Conservation (phyloP, 2,797 vertebrate species). For the Chelidonichthys spinosus region DNA sequence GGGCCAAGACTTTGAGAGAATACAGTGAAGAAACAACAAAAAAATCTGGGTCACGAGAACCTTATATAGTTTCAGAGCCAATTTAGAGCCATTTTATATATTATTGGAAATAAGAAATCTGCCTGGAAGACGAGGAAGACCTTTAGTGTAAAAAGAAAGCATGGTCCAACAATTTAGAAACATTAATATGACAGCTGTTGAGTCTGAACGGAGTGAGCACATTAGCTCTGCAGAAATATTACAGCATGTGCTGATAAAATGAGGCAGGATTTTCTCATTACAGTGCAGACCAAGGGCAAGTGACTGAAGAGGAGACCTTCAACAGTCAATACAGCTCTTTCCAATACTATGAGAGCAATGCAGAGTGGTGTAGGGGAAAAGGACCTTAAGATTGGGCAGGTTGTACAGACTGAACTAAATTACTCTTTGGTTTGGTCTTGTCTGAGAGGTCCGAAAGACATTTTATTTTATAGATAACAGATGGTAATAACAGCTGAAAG, state of each 20-base stretch:
- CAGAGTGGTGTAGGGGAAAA: slow-evolving; percentile 33
- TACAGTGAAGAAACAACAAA: slow-evolving; percentile 3
- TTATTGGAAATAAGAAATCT: slow-evolving; percentile 8
- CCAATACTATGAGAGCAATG: slow-evolving; percentile 23
- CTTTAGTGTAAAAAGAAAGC: slow-evolving; percentile 21
- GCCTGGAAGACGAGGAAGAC: slow-evolving; percentile 17
- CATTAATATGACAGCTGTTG: slow-evolving; percentile 40
- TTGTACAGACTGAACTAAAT: slow-evolving; percentile 43
- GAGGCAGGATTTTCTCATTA: slow-evolving; percentile 62
- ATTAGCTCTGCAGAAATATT: slow-evolving; percentile 40
- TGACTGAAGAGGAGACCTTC: slow-evolving; percentile 53
- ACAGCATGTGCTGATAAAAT: slow-evolving; percentile 47
- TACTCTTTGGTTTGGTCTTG: slow-evolving; percentile 36
- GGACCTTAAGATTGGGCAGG: slow-evolving; percentile 33
- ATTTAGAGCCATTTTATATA: slow-evolving; percentile 15
- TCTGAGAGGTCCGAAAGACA: slow-evolving; percentile 31
- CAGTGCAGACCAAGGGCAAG: slow-evolving; percentile 54
- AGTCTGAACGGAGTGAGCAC: slow-evolving; percentile 32
- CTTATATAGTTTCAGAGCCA: not conserved
- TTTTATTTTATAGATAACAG: slow-evolving; percentile 56
- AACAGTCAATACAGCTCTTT: slow-evolving; percentile 41
- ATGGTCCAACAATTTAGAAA: slow-evolving; percentile 36
- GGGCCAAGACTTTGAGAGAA: slow-evolving; percentile 23
- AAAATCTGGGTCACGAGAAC: slow-evolving; percentile 7
- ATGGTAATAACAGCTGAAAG: slow-evolving; percentile 48